phyloP scores from a whole-genome alignment of 2,888 invertebrate species.

The Cantharis rufa region DNA sequence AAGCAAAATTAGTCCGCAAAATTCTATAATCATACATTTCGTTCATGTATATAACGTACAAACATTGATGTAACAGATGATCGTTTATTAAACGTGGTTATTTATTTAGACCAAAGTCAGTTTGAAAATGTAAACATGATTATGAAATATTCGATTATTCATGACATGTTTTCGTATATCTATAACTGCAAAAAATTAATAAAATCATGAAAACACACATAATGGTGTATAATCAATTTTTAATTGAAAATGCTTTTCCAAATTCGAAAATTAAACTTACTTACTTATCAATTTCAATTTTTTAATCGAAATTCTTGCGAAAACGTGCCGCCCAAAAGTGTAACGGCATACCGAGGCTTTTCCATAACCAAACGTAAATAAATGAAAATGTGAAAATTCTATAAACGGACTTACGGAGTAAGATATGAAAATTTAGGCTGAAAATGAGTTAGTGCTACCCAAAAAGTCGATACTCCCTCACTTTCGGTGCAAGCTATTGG shows the following conservation, averaged over 20 bases:
- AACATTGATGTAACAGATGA: conserved; percentile 30
- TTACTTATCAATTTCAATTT: background rate
- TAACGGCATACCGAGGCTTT: background rate
- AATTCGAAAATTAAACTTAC: background rate
- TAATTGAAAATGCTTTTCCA: background rate
- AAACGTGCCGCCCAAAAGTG: background rate
- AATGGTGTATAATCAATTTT: background rate
- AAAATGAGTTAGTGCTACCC: conserved; percentile 34
- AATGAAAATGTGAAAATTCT: background rate
- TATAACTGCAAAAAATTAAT: conserved; percentile 14
- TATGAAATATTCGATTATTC: conserved; percentile 30
- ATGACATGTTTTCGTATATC: conserved; percentile 25
- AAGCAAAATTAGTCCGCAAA: conserved; percentile 12
- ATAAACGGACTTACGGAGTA: conserved; percentile 7
- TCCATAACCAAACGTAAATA: background rate
- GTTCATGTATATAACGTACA: conserved; percentile 26
- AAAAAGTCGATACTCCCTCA: conserved; percentile 42
- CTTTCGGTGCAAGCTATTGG: conserved; percentile 37
- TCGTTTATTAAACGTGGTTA: conserved; percentile 30
- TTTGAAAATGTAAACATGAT: conserved; percentile 29
- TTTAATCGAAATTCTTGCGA: background rate
- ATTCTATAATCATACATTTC: conserved; percentile 22
- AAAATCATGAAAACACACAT: background rate
- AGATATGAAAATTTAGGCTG: conserved; percentile 14
- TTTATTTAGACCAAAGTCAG: conserved; percentile 29